Conservation (phyloP, 2,888 invertebrate genomes). For the Brachypterus glaber region DNA sequence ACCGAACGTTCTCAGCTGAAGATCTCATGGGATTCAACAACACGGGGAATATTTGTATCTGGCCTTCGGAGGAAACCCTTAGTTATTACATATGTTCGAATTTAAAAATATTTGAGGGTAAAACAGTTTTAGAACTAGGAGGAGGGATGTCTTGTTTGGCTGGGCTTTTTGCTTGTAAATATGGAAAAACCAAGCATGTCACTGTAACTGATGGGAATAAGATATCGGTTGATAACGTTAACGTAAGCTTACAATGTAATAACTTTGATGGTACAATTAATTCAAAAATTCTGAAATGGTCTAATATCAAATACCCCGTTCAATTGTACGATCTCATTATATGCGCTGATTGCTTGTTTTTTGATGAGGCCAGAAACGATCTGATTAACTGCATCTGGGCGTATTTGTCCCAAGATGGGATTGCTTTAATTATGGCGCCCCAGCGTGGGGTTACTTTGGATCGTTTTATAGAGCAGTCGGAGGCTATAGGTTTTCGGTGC, state of each 20-base stretch:
- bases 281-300: conserved; percentile 49
- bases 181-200: conserved; percentile 53
- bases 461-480: conserved; percentile 55
- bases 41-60: conserved; percentile 70
- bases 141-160: conserved; percentile 80
- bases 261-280: conserved; percentile 46
- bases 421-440: conserved; percentile 69
- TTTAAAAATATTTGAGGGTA: conserved; percentile 52
- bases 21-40: conserved; percentile 75
- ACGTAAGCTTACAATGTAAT: conserved; percentile 56
- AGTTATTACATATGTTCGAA: conserved; percentile 60
- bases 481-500: conserved; percentile 49
- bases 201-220: conserved; percentile 72
- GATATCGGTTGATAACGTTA: conserved; percentile 63
- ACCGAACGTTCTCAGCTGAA: conserved; percentile 54
- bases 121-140: conserved; percentile 66
- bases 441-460: conserved; percentile 61
- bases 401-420: conserved; percentile 50
- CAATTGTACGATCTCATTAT: conserved; percentile 58
- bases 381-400: conserved; percentile 59
- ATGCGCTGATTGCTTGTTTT: conserved; percentile 72
- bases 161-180: conserved; percentile 62
- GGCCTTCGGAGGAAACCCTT: conserved; percentile 71
- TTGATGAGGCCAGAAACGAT: conserved; percentile 60
- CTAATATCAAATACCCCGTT: conserved; percentile 26